A percentile compares a stretch with the other conserved stretches of the same genome.
Evolutionary conservation across 2,888 invertebrate genomes (phyloP).

Genomic region (Watsonalla binaria): DNA sequence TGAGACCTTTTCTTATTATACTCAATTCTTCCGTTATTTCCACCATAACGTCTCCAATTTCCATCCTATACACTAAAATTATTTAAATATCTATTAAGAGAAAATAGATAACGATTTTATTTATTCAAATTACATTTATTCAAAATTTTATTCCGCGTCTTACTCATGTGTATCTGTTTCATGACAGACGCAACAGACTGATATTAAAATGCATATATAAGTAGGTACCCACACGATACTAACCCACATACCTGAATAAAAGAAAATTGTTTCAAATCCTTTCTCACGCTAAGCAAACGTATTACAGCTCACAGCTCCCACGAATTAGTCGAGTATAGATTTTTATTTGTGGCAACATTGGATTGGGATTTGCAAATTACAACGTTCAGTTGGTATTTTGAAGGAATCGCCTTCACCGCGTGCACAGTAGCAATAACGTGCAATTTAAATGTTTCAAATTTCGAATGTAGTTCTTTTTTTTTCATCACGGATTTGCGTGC

Average conservation of each 20-base stretch:
- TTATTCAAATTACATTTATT: no score
- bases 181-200: no score
- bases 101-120: no score
- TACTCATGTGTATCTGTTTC: no score
- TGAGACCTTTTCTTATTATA: no score
- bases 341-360: constrained; percentile 67
- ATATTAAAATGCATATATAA: no score
- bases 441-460: constrained; percentile 78
- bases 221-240: neutral
- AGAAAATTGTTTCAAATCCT: constrained; percentile 37
- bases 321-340: constrained; percentile 61
- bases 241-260: constrained; percentile 4
- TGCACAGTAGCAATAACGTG: constrained; percentile 76
- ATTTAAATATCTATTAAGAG: no score
- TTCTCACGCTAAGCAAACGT: constrained; percentile 69
- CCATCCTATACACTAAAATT: no score
- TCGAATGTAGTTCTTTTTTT: constrained; percentile 43
- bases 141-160: no score
- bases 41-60: no score
- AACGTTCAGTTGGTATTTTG: constrained; percentile 64
- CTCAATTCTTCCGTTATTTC: no score
- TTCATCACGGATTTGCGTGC: constrained; percentile 23
- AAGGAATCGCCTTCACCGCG: constrained; percentile 43
- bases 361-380: constrained; percentile 69
- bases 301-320: constrained; percentile 50